These are phyloP conservation scores for Metalampra italica DNA, from an alignment of 2,888 invertebrate genomes.

Conservation along the genomic window DNA sequence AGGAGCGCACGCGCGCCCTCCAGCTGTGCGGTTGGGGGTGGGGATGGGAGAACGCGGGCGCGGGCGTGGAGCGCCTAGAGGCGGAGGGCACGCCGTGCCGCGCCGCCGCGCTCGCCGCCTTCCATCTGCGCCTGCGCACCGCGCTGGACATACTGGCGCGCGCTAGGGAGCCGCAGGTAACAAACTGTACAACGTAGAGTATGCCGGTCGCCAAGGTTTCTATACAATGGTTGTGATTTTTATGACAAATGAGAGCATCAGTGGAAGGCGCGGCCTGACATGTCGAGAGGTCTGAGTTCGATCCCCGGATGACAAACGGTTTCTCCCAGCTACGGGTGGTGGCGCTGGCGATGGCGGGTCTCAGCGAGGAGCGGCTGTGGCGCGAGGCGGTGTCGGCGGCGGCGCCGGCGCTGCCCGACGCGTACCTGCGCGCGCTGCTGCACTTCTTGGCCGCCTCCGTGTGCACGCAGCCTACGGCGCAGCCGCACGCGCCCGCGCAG, in stretches of 20 bases:
- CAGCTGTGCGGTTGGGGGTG: slow-evolving; percentile 94
- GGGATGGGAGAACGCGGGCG: slow-evolving; percentile 81
- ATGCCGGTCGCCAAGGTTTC: background rate
- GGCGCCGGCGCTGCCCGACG: slow-evolving; percentile 89
- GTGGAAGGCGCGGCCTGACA: too few relatives aligned
- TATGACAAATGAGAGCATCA: too few relatives aligned
- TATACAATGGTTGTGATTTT: too few relatives aligned
- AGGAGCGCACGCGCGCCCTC: slow-evolving; percentile 88
- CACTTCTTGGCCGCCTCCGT: slow-evolving; percentile 90
- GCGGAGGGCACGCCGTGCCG: slow-evolving; percentile 84
- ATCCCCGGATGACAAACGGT: too few relatives aligned
- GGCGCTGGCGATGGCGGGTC: slow-evolving; percentile 80
- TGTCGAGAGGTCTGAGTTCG: too few relatives aligned
- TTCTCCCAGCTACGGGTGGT: slow-evolving; percentile 57
- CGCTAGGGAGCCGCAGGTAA: slow-evolving; percentile 61
- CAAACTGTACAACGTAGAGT: background rate
- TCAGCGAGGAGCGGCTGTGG: slow-evolving; percentile 72
- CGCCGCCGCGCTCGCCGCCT: slow-evolving; percentile 94
- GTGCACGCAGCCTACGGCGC: slow-evolving; percentile 53
- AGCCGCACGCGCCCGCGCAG: slow-evolving; percentile 25
- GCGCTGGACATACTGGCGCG: slow-evolving; percentile 92
- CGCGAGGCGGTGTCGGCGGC: slow-evolving; percentile 85
- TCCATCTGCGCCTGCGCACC: slow-evolving; percentile 89
- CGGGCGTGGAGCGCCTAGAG: slow-evolving; percentile 80
- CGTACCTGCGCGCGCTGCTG: slow-evolving; percentile 94